These are phyloP conservation scores for Thamnophis sirtalis DNA, from an alignment of 2,113 vertebrate species.

Conservation along the genomic window DNA sequence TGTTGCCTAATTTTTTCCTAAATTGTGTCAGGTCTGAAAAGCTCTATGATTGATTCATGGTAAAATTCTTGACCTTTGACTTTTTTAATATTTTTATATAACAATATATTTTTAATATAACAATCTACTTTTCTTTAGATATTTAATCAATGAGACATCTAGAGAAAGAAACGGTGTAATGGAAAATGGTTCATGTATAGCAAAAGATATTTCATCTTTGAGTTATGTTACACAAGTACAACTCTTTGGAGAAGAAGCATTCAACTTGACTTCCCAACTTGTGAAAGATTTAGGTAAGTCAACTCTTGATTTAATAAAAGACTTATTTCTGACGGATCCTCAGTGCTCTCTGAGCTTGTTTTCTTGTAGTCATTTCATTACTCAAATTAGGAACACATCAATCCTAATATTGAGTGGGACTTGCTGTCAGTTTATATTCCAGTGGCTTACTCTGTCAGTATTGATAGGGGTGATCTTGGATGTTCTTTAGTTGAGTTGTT, in stretches of 20 bases:
- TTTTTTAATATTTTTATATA: neutral
- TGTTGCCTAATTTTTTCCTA: neutral
- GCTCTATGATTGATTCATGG: neutral
- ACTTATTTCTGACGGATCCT: neutral
- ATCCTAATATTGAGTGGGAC: neutral
- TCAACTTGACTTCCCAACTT: neutral
- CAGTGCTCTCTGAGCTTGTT: neutral
- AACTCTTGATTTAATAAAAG: neutral
- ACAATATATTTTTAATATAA: neutral
- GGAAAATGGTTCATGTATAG: constrained; percentile 46
- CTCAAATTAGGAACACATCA: neutral
- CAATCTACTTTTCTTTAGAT: neutral
- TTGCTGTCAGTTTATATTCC: neutral
- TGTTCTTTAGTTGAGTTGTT: neutral
- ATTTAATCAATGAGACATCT: neutral
- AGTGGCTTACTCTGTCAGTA: neutral
- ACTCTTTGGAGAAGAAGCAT: constrained; percentile 52
- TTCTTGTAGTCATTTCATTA: neutral
- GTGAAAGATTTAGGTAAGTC: constrained; percentile 60
- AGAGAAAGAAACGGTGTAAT: neutral
- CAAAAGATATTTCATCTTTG: rapidly evolving
- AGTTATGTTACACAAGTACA: constrained; percentile 45
- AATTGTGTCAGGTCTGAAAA: neutral
- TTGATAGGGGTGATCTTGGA: neutral
- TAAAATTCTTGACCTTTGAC: neutral